These are phyloP conservation scores for Suillia variegata DNA, from an alignment of 2,888 invertebrate species.

Conservation along the genomic window DNA sequence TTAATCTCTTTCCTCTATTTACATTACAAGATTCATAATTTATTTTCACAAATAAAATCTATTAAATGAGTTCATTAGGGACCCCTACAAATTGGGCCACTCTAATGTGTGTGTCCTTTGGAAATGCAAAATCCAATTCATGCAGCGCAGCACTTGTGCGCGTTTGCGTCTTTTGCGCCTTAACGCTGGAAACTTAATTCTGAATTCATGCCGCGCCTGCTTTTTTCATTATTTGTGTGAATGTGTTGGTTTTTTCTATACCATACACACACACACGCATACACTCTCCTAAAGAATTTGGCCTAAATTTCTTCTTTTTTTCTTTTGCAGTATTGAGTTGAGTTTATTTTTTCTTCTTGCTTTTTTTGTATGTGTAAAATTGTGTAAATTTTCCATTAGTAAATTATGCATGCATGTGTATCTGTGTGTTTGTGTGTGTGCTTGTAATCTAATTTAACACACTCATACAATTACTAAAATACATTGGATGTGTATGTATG, in stretches of 20 bases:
- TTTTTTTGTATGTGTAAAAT: neutral
- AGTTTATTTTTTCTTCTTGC: neutral
- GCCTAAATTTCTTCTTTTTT: too few relatives aligned
- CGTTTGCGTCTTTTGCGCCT: neutral
- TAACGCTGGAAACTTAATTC: neutral
- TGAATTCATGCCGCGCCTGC: neutral
- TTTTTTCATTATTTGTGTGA: neutral
- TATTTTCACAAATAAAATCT: too few relatives aligned
- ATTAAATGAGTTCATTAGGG: too few relatives aligned
- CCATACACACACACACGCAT: neutral
- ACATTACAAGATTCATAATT: too few relatives aligned
- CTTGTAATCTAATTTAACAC: constrained; percentile 1
- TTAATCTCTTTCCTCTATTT: too few relatives aligned
- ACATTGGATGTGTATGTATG: neutral
- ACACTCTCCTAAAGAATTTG: neutral
- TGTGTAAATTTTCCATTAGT: constrained; percentile 1
- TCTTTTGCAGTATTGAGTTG: neutral
- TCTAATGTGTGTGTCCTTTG: too few relatives aligned
- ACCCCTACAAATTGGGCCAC: too few relatives aligned
- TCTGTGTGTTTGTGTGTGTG: too few relatives aligned
- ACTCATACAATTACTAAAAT: neutral
- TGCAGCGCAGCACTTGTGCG: too few relatives aligned
- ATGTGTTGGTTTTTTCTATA: neutral
- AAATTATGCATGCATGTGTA: constrained; percentile 3
- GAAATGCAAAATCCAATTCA: too few relatives aligned